Evolutionary conservation across 2,888 invertebrate genomes (phyloP).

Genomic region (Aelia acuminata): DNA sequence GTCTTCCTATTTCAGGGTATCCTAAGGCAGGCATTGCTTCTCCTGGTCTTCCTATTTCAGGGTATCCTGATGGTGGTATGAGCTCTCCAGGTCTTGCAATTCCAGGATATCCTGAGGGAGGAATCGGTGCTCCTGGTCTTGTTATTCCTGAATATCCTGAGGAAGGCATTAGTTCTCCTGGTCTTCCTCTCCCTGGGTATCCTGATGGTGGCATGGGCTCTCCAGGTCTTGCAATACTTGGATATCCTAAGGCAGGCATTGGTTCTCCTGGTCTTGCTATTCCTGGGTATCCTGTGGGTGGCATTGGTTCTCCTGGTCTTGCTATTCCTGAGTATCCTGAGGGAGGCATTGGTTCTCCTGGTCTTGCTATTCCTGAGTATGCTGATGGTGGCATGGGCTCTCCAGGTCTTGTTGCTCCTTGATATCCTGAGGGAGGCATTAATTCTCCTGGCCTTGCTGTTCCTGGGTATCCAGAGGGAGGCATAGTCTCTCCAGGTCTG

Average conservation of each 20-base stretch:
- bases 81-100: slow-evolving; percentile 52
- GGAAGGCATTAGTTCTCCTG: slow-evolving; percentile 17
- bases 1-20: slow-evolving; percentile 58
- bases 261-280: slow-evolving; percentile 54
- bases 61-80: slow-evolving; percentile 57
- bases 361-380: slow-evolving; percentile 53
- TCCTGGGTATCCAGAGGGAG: slow-evolving; percentile 56
- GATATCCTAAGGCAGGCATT: slow-evolving; percentile 57
- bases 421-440: slow-evolving; percentile 60
- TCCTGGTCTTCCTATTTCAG: slow-evolving; percentile 59
- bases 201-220: neutral
- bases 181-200: neutral
- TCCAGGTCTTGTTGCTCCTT: slow-evolving; percentile 56
- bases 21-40: slow-evolving; percentile 59
- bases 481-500: slow-evolving; percentile 55
- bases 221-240: slow-evolving; percentile 57
- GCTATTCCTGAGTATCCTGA: slow-evolving; percentile 57
- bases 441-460: slow-evolving; percentile 58
- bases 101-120: slow-evolving; percentile 57
- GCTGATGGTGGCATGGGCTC: neutral
- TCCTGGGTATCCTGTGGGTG: slow-evolving; percentile 2
- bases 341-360: slow-evolving; percentile 62
- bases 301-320: slow-evolving; percentile 56
- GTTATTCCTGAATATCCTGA: neutral
- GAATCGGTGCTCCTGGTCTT: slow-evolving; percentile 61